Conservation (phyloP, 2,888 invertebrate species). For the Ptychoptera albimana region DNA sequence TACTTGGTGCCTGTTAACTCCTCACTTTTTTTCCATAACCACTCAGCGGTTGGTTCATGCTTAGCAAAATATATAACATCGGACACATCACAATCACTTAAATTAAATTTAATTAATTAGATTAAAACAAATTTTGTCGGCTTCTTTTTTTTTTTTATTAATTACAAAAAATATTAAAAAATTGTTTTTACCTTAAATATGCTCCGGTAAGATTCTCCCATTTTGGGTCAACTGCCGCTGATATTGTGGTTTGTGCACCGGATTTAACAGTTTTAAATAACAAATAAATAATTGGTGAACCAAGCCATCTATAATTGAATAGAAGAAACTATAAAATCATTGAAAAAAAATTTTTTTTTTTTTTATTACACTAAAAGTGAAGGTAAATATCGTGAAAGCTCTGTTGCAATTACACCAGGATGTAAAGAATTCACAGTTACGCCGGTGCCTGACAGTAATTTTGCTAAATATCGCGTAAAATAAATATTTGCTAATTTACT, state of each 20-base stretch:
- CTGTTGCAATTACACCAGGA: constrained; percentile 71
- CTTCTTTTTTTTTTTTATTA: too few species aligned
- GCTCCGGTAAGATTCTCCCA: constrained; percentile 19
- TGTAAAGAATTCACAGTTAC: constrained; percentile 70
- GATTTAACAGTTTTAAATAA: constrained; percentile 21
- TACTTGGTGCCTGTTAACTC: constrained; percentile 19
- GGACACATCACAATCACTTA: constrained; percentile 42
- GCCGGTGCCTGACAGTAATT: constrained; percentile 43
- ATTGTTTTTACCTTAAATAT: constrained; percentile 16
- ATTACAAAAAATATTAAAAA: too few species aligned
- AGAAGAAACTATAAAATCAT: not conserved
- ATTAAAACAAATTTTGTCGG: too few species aligned
- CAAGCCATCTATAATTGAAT: constrained; percentile 12
- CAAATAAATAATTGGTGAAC: constrained; percentile 17
- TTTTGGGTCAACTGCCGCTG: constrained; percentile 25
- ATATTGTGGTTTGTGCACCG: constrained; percentile 27
- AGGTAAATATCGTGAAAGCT: constrained; percentile 57
- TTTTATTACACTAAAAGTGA: constrained; percentile 27
- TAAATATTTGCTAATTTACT: constrained; percentile 68
- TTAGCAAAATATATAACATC: constrained; percentile 36
- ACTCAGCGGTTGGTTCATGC: constrained; percentile 35
- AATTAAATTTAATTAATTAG: constrained; percentile 15
- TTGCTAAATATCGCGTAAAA: constrained; percentile 52
- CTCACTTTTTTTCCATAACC: constrained; percentile 41
- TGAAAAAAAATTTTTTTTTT: not conserved